Base-by-base conservation (phyloP, 2,797 vertebrate species). In the Borostomias antarcticus region DNA sequence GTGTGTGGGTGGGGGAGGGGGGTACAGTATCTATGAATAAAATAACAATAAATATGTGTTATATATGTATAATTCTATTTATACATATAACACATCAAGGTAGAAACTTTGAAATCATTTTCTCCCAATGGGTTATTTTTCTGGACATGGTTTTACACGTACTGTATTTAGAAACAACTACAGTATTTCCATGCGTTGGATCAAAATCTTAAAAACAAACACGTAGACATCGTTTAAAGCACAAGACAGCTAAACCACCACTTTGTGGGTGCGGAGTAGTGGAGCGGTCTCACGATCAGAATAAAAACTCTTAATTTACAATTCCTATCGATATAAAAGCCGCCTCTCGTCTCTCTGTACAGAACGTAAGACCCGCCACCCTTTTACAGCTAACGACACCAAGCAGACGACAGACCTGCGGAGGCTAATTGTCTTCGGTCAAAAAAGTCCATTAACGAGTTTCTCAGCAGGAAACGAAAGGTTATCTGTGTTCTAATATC, bases 141-240 rank as follows among this genome's bases (percentile, higher is more conserved):
- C 19, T 25, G 35, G 23, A 48, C 65, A 58, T 15, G 37, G 33
- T 60, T 72, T 68, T 7, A 33, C 9, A 15, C 61, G 28, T 70
- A 37, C 5, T 64, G 28, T 70, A 37, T 6, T 37, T 6, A 7
- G 15, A 1, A 29, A 5, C 43, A 43, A 0, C 10, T 26, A 11
- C 50, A 23, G 11, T 52, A 52, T 13, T 52, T 48, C 7, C 43
- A 30, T 29, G 40, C 58, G 47, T 61, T 47, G 37, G 9, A 30
- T 61, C 5, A 3, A 11, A n/a, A 19, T 29, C 32, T 28, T 21
- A 58, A 32, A 52, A 3, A 50, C n/a, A 66, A 21, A 3, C 33
- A 48, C 40, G 4, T 43, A 43, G 3, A 43, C 15, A 43, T n/a
- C n/a, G n/a, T n/a, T n/a, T n/a, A 43, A 43, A 33, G 40, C 40